Evolutionary conservation across 2,888 invertebrate species (phyloP).

Genomic region (Chrysolina americana): DNA sequence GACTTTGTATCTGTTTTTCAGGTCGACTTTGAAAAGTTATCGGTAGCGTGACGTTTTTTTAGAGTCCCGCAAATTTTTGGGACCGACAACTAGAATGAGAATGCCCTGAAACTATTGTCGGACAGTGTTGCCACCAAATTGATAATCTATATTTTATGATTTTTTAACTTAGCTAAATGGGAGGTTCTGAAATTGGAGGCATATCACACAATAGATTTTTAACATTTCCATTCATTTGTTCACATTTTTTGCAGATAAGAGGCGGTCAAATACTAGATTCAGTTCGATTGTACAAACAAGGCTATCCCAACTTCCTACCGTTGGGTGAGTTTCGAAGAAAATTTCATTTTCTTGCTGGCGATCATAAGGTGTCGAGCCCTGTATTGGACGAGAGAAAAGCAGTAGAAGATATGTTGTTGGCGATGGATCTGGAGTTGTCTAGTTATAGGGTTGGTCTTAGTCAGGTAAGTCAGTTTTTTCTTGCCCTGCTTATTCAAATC

Average conservation of each 20-base stretch:
- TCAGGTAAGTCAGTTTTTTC: conserved; percentile 79
- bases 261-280: conserved; percentile 93
- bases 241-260: conserved; percentile 76
- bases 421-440: conserved; percentile 87
- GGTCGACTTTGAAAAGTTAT: too few species aligned
- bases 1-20: too few species aligned
- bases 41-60: too few species aligned
- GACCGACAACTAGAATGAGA: too few species aligned
- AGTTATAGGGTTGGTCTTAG: conserved; percentile 92
- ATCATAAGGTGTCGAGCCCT: conserved; percentile 67
- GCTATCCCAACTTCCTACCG: conserved; percentile 93
- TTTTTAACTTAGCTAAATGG: too few species aligned
- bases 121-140: too few species aligned
- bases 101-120: too few species aligned
- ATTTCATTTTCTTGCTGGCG: conserved; percentile 76
- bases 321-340: conserved; percentile 91
- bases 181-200: too few species aligned
- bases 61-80: too few species aligned
- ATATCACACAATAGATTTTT: too few species aligned
- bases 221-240: too few species aligned
- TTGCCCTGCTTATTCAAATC: conserved; percentile 2
- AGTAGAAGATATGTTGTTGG: conserved; percentile 87
- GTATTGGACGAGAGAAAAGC: conserved; percentile 75
- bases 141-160: too few species aligned
- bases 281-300: conserved; percentile 91